Conservation (phyloP, 2,113 vertebrate species). For the Cacatua alba region DNA sequence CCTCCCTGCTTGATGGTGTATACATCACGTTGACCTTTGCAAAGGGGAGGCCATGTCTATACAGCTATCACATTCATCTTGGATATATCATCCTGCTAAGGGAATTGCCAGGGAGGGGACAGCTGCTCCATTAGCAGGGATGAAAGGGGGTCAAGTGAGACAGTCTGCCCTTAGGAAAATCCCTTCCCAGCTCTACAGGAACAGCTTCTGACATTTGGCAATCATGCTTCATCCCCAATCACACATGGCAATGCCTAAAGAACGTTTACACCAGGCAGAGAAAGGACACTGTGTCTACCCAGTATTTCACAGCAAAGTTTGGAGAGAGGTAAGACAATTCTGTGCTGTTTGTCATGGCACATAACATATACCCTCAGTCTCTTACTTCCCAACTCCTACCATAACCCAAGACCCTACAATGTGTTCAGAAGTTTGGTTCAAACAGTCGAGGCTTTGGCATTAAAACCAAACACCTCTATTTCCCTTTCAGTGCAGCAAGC, state of each 20-base stretch:
- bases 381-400: not conserved
- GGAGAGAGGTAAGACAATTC: not conserved
- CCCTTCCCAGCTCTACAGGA: not conserved
- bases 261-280: not conserved
- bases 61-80: not conserved
- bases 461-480: not conserved
- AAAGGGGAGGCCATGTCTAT: not conserved
- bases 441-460: not conserved
- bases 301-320: not conserved
- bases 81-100: not conserved
- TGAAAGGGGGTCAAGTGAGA: not conserved
- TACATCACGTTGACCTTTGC: not conserved
- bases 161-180: not conserved
- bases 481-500: not conserved
- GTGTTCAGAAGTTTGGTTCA: not conserved
- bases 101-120: not conserved
- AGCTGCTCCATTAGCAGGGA: not conserved
- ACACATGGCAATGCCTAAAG: not conserved
- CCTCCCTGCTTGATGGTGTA: not conserved
- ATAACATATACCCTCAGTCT: not conserved
- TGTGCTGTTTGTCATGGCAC: not conserved
- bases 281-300: not conserved
- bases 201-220: not conserved
- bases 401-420: not conserved
- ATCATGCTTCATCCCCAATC: not conserved